These are phyloP conservation scores for Archegozetes longisetosus DNA, from an alignment of 1,140 invertebrate species.

Conservation along the genomic window DNA sequence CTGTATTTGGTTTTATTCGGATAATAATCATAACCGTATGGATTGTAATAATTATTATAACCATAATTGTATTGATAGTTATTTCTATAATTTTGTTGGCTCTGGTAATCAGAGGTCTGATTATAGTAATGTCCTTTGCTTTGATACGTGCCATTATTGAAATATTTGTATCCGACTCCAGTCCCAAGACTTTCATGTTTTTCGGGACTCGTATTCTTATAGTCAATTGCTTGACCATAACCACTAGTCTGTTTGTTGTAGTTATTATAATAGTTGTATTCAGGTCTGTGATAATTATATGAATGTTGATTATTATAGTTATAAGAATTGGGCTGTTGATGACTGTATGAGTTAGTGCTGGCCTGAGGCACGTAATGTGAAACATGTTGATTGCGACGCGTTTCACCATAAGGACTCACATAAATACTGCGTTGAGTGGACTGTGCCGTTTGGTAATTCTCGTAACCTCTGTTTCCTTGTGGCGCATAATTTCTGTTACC, in stretches of 20 bases:
- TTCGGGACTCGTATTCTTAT: no score
- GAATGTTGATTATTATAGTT: not conserved
- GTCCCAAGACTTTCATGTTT: not conserved
- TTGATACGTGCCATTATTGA: not conserved
- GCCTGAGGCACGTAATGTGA: not conserved
- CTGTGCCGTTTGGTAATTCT: not conserved
- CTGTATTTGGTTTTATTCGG: conserved; percentile 2
- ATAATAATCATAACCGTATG: conserved; percentile 13
- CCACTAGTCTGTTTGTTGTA: not conserved
- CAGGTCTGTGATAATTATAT: not conserved
- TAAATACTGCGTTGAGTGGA: no score
- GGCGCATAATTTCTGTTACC: no score
- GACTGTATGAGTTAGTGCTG: not conserved
- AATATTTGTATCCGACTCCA: conserved; percentile 6
- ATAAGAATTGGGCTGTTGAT: not conserved
- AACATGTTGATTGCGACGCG: not conserved
- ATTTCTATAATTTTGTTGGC: not conserved
- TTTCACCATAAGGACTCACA: no score
- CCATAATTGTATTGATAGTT: conserved; percentile 6
- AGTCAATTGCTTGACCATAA: not conserved
- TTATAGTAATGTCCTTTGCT: not conserved
- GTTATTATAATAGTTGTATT: not conserved
- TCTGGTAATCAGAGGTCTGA: no score
- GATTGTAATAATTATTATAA: conserved; percentile 2
- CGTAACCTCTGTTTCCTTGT: not conserved